phyloP scores from a whole-genome alignment of 2,888 invertebrate genomes.

The Pelosia muscerda region DNA sequence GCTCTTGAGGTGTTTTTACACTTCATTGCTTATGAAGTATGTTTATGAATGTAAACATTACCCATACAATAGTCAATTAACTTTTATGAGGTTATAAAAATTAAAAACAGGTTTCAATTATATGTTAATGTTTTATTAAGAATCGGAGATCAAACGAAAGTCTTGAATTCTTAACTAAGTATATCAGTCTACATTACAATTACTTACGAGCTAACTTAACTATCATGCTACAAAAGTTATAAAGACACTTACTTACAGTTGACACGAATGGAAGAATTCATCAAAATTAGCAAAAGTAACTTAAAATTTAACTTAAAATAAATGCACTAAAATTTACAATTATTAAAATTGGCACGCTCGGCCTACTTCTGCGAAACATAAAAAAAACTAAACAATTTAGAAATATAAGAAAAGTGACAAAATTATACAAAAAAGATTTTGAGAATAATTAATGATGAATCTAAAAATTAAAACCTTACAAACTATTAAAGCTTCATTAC shows the following conservation, averaged over 20 bases:
- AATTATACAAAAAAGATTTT: conserved; percentile 27
- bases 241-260: conserved; percentile 50
- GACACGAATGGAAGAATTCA: conserved; percentile 74
- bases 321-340: conserved; percentile 35
- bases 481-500: conserved; percentile 73
- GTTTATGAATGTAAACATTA: not conserved
- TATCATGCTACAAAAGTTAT: conserved; percentile 34
- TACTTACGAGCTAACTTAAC: conserved; percentile 44
- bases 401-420: conserved; percentile 33
- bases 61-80: conserved; percentile 14
- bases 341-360: conserved; percentile 80
- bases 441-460: conserved; percentile 25
- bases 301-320: conserved; percentile 36
- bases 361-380: conserved; percentile 69
- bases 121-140: conserved; percentile 72
- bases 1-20: not conserved
- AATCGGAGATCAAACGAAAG: conserved; percentile 86
- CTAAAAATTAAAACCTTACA: conserved; percentile 48
- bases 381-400: conserved; percentile 47
- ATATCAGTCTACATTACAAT: conserved; percentile 73
- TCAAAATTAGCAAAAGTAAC: conserved; percentile 52
- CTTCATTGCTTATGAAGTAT: not conserved
- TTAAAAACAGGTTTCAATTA: conserved; percentile 43
- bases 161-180: conserved; percentile 77
- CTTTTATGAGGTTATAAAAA: conserved; percentile 35